Evolutionary conservation across 2,888 invertebrate species (phyloP).

Genomic region (Coelogynopora nodosa): DNA sequence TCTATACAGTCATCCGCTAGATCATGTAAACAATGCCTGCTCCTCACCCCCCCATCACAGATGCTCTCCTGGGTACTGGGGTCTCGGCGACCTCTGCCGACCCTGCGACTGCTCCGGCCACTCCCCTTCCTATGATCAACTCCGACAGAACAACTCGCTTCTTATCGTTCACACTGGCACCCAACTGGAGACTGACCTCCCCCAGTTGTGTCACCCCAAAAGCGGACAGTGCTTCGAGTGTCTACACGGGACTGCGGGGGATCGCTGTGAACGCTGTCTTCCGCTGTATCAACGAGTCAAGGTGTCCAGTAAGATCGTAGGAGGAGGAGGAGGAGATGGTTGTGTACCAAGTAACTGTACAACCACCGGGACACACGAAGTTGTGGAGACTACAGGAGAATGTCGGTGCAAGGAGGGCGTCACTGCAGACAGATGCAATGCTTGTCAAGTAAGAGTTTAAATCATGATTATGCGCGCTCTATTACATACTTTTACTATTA

Average conservation of each 20-base stretch:
- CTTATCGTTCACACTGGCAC: too few relatives aligned
- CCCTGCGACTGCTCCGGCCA: constrained; percentile 8
- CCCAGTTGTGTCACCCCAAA: background rate
- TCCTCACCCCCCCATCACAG: too few relatives aligned
- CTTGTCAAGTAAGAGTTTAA: background rate
- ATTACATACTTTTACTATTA: too few relatives aligned
- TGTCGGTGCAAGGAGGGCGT: background rate
- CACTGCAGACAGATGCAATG: background rate
- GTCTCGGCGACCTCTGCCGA: background rate
- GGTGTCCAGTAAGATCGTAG: background rate
- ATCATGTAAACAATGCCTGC: too few relatives aligned
- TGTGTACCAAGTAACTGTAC: background rate
- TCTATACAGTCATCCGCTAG: too few relatives aligned
- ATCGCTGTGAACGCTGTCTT: constrained; percentile 80
- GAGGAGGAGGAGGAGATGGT: background rate
- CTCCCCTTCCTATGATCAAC: background rate
- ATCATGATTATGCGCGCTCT: too few relatives aligned
- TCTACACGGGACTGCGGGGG: constrained; percentile 87
- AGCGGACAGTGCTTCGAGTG: constrained; percentile 93
- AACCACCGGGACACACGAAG: background rate
- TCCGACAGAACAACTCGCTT: background rate
- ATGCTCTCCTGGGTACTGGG: background rate
- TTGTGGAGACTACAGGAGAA: background rate
- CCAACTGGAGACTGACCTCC: background rate
- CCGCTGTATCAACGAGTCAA: background rate